phyloP scores from a whole-genome alignment of 2,888 invertebrate genomes.

The Bombylius discolor region DNA sequence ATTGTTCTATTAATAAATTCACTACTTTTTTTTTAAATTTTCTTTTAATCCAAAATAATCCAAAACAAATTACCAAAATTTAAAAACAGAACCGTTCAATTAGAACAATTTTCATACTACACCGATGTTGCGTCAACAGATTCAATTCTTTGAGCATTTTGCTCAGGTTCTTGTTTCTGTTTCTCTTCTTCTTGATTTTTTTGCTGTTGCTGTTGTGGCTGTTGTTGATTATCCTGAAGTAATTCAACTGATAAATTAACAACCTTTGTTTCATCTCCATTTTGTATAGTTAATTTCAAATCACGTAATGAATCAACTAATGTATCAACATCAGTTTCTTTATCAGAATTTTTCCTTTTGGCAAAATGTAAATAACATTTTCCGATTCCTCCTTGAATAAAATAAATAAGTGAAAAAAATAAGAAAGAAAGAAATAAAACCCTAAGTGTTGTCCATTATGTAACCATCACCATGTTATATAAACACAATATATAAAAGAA shows the following conservation, averaged over 20 bases:
- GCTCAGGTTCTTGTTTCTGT: slow-evolving; percentile 4
- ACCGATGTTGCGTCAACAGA: slow-evolving; percentile 35
- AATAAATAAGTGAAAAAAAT: slow-evolving; percentile 1
- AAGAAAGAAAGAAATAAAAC: background rate
- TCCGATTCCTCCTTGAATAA: slow-evolving; percentile 45
- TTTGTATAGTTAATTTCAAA: slow-evolving; percentile 22
- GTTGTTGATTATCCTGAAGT: slow-evolving; percentile 9
- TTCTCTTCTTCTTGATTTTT: slow-evolving; percentile 17
- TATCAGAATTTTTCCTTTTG: slow-evolving; percentile 42
- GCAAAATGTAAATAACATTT: slow-evolving; percentile 64
- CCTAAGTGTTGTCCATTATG: background rate
- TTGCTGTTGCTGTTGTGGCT: slow-evolving; percentile 9
- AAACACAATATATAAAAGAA: no score
- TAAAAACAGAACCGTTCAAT: no score
- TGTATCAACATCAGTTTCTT: slow-evolving; percentile 31
- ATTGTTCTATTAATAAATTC: no score
- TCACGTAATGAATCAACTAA: slow-evolving; percentile 32
- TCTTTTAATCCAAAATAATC: no score
- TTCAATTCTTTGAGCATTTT: slow-evolving; percentile 25
- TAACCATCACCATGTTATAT: no score
- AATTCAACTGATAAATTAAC: slow-evolving; percentile 16
- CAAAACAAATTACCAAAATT: no score
- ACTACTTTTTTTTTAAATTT: no score
- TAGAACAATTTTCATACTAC: slow-evolving; percentile 31
- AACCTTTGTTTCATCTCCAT: slow-evolving; percentile 16